A percentile compares a stretch with the other conserved stretches of the same genome.
Conservation (phyloP, 2,113 vertebrate species). For the Oncorhynchus keta region DNA sequence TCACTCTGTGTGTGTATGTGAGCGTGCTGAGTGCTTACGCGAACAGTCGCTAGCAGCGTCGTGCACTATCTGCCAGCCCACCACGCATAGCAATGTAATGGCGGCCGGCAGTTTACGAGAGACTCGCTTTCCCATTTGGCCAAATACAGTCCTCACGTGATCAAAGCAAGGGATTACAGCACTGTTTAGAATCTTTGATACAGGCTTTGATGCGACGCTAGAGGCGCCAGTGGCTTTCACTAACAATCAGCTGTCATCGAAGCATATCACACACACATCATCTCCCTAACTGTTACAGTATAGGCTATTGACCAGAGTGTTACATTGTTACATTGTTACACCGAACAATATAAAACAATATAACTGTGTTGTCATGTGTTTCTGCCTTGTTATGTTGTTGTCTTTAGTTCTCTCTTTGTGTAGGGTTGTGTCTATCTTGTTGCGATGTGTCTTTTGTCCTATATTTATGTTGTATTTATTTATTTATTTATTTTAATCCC, state of each 20-base stretch:
- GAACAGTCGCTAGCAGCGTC: constrained; percentile 22
- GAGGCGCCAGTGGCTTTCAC: constrained; percentile 30
- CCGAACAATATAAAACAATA: background rate
- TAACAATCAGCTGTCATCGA: constrained; percentile 1
- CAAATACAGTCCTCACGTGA: constrained; percentile 71
- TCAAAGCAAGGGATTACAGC: constrained; percentile 69
- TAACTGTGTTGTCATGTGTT: too few species aligned
- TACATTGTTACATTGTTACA: background rate
- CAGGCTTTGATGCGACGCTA: constrained; percentile 39
- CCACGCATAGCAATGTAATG: constrained; percentile 74
- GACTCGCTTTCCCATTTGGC: constrained; percentile 74
- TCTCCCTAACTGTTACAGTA: background rate
- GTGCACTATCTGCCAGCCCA: constrained; percentile 38
- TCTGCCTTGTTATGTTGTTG: too few species aligned
- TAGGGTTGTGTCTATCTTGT: too few species aligned
- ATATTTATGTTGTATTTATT: too few species aligned
- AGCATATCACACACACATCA: background rate
- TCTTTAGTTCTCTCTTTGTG: too few species aligned
- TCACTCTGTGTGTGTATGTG: constrained; percentile 26
- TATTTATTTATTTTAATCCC: too few species aligned
- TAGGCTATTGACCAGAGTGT: background rate
- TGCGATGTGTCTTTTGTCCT: too few species aligned
- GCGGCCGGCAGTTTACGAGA: constrained; percentile 71
- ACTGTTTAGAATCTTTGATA: constrained; percentile 52
- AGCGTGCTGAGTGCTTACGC: constrained; percentile 40